Evolutionary conservation across 2,888 invertebrate genomes (phyloP), one percentile per base, ranked within the genome.

Genomic region (Corythucha ciliata): DNA sequence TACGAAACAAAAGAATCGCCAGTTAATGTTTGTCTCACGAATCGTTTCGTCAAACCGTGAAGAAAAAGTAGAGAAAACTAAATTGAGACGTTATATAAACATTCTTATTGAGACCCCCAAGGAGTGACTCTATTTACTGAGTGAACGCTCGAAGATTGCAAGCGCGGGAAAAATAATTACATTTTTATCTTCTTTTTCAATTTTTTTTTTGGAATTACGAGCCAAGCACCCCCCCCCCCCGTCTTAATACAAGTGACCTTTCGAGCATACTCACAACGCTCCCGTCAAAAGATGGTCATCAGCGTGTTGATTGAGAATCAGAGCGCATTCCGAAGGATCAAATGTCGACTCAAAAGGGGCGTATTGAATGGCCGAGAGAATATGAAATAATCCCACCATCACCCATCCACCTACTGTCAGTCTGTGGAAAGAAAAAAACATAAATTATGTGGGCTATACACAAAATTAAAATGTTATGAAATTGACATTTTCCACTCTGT

Each of bases 251-350:
- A n/a, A n/a, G n/a, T n/a, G n/a, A n/a, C n/a, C n/a, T n/a, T n/a
- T n/a, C n/a, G n/a, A n/a, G n/a, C 2, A 8, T 33, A 55, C 57
- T 57, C 33, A 57, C 57, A 41, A 55, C 10, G 41, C 42, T 5
- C 47, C 39, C 6, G 48, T 26, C 10, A 57, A 49, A 24, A 55
- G 24, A 40, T 55, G 53, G 10, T 37, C 39, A 22, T 54, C 54
- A 12, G 54, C 47, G 12, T 55, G 34, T 12, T 22, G 26, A 33
- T 55, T 57, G 58, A 89, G 72, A 61, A 86, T 71, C 39, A 89
- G 72, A 5, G 89, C 89, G 68, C 88, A 89, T 63, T 87, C 85
- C 21, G 57, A 49, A 2, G 42, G 45, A 36, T 57, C 56, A n/a
- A 58, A 40, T 2, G 57, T 52, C 10, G 53, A 25, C 34, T 56